Evolutionary conservation across 2,888 invertebrate species (phyloP), one percentile per base, ranked within the genome.

Genomic region (Heliconius hortense): DNA sequence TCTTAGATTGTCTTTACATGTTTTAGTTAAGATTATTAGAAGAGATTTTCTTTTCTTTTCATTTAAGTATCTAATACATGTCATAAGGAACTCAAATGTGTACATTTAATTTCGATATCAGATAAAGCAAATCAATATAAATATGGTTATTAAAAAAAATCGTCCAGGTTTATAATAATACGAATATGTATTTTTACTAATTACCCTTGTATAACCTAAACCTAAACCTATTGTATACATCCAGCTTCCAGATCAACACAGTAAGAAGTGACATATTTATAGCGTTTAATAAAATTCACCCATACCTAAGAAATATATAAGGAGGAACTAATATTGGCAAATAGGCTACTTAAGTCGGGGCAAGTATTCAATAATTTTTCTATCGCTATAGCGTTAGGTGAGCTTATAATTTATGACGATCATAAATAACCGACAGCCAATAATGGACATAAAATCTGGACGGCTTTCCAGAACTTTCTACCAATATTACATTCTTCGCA

Each of bases 391-490:
- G 73, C 43, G 28, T 70, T 79, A 81, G 81, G 81, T 82, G 80
- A 81, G 78, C 74, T 69, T 72, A 78, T 81, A 81, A 82, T 82
- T 83, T 82, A 83, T 82, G 77, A 77, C 80, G 72, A 76, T 78
- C 80, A 76, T 83, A 82, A 82, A 83, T 83, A 83, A 82, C 80
- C 76, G 76, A 79, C 78, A 81, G 80, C 82, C 81, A 82, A 82
- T 84, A 84, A 83, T 82, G 80, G 79, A 79, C 80, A 79, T 79
- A 78, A 80, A 81, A 81, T 80, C 80, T 78, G 72, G 76, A 72
- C 74, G 79, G 77, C 78, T 77, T 74, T 79, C 76, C 67, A 59
- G 78, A 79, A 80, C 76, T 82, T 80, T 73, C 66, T 73, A 62
- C 75, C 77, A 77, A 79, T 80, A 81, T 82, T 79, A 81, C 81